Base-by-base conservation (phyloP, 2,113 vertebrate species). In the Ptilonorhynchus violaceus region DNA sequence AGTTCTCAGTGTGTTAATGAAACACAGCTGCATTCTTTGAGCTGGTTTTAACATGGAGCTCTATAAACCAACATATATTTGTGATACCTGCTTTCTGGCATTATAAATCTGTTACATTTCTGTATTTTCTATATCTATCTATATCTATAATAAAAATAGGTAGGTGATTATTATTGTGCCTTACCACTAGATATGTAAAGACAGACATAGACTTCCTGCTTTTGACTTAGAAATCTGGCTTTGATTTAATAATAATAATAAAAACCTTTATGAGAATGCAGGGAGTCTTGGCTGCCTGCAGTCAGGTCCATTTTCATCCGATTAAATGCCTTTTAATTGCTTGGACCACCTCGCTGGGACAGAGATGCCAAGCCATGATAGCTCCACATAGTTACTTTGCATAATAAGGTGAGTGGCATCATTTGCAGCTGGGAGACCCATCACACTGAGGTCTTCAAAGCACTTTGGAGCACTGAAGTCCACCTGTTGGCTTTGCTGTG, bases 401-500 rank as follows among this genome's bases (percentile, higher is more conserved):
- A 88, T 82, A 85, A 84, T 20, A 28, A 85, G 79, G 88, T 49
- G 76, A 96, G 90, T 50, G 56, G 66, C 60, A 74, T 5, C 69
- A 56, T 46, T 46, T 90, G 79, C 86, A 78, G 23, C 50, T 94
- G 39, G 59, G 37, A 89, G 53, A 78, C 64, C 52, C 70, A 21
- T 47, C 72, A 33, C 58, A 21, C 27, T 31, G n/a, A 83, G 6
- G 2, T 80, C 59, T 92, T 59, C 80, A 60, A 31, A 89, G 42
- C 33, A 84, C 88, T 81, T 47, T 44, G 59, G 41, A 59, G 66
- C 31, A 44, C 42, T 28, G 24, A 20, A 56, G 64, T 60, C 85
- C 90, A 86, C 91, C 95, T 96, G 85, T 83, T 70, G 84, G 44
- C 35, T 90, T 64, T 90, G 94, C 68, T 85, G 64, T 93, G 77